These are phyloP conservation scores for Scolopax mira DNA, from an alignment of 2,113 vertebrate species.

Conservation along the genomic window DNA sequence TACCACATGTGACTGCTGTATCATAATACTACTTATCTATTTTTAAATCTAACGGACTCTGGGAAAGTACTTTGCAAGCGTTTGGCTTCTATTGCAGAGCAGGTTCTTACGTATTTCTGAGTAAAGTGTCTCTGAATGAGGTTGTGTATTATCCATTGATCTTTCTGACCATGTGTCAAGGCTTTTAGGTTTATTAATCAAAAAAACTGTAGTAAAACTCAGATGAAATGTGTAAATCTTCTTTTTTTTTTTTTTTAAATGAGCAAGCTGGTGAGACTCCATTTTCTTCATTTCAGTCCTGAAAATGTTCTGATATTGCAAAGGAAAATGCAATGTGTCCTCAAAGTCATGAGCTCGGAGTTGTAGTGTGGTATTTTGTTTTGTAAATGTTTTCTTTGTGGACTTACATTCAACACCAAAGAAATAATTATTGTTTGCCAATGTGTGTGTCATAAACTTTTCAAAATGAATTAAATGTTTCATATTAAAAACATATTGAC, in stretches of 20 bases:
- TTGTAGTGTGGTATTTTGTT: not conserved
- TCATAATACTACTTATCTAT: slow-evolving; percentile 64
- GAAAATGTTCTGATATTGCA: not conserved
- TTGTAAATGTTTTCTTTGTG: not conserved
- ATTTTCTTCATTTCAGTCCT: not conserved
- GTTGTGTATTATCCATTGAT: not conserved
- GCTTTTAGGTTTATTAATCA: not conserved
- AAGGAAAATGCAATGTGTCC: not conserved
- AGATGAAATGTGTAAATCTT: not conserved
- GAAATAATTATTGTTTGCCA: not conserved
- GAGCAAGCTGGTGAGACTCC: not conserved
- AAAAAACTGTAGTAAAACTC: not conserved
- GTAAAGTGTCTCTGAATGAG: not conserved
- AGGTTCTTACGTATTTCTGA: slow-evolving; percentile 18
- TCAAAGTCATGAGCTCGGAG: not conserved
- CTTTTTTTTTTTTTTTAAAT: not conserved
- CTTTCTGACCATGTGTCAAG: not conserved
- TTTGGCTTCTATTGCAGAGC: slow-evolving; percentile 1
- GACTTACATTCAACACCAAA: not conserved
- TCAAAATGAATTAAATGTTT: not conserved
- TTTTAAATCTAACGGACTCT: slow-evolving; percentile 66
- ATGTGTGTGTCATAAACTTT: not conserved
- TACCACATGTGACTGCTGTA: slow-evolving; percentile 62
- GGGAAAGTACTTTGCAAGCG: slow-evolving; percentile 61
- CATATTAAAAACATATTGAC: not conserved